Evolutionary conservation across 2,888 invertebrate genomes (phyloP).

Genomic region (Sarcophaga caerulescens): DNA sequence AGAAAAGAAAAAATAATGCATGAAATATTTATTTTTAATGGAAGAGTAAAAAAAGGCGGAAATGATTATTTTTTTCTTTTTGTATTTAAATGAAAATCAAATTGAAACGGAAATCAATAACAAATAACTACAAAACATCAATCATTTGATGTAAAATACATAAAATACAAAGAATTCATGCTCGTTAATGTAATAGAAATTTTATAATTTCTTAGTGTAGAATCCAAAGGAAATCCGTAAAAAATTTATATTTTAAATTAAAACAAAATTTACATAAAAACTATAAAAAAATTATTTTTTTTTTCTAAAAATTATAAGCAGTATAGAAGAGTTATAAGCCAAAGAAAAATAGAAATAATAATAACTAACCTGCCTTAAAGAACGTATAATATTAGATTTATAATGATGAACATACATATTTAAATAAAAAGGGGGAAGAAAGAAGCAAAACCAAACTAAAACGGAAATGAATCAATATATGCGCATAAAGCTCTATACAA

Average conservation of each 20-base stretch:
- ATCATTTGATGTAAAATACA: constrained; percentile 12
- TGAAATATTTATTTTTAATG: constrained; percentile 4
- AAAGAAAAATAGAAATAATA: constrained; percentile 24
- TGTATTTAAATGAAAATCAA: background rate
- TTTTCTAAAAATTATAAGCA: constrained; percentile 6
- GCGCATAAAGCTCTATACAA: background rate
- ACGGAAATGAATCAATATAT: constrained; percentile 56
- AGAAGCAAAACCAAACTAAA: constrained; percentile 24
- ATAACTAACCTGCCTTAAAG: constrained; percentile 60
- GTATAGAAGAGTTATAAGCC: background rate
- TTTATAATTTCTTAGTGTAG: constrained; percentile 37
- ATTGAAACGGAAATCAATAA: constrained; percentile 35
- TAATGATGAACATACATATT: background rate
- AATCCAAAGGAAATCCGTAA: constrained; percentile 63
- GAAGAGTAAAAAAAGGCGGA: constrained; percentile 22
- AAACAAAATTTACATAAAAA: constrained; percentile 57
- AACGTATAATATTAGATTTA: constrained; percentile 11
- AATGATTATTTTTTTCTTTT: constrained; percentile 8
- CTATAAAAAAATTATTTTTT: constrained; percentile 15
- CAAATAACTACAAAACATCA: constrained; percentile 12
- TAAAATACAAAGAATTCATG: background rate
- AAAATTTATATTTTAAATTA: background rate
- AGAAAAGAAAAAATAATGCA: background rate
- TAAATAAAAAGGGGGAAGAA: background rate
- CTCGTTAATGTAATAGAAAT: background rate